Percentiles rank a stretch among this genome's conserved stretches.
phyloP scores from a whole-genome alignment of 1,140 invertebrate species.

The Goniozus legneri region DNA sequence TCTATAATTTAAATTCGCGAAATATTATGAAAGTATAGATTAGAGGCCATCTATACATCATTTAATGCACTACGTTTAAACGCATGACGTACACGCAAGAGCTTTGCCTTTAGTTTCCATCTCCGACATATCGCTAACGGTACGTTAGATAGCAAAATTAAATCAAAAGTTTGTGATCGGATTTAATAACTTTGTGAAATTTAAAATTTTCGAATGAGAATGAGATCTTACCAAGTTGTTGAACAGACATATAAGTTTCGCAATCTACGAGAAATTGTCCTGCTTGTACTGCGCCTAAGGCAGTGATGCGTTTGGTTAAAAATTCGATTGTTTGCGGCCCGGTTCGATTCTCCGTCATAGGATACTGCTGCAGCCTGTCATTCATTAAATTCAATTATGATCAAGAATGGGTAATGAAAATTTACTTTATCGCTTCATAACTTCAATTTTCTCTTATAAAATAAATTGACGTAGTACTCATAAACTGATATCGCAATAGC shows the following conservation, averaged over 20 bases:
- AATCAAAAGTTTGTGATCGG: neutral
- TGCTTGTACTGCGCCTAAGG: constrained; percentile 79
- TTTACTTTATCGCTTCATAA: neutral
- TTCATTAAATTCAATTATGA: no score
- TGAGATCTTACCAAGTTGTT: constrained; percentile 64
- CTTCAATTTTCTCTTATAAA: neutral
- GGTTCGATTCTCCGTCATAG: constrained; percentile 80
- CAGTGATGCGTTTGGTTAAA: constrained; percentile 78
- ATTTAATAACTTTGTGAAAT: neutral
- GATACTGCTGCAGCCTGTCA: constrained; percentile 74
- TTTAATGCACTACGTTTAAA: no score
- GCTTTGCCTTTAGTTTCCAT: neutral
- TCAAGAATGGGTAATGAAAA: neutral
- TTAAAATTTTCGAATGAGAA: neutral
- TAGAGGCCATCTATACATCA: no score
- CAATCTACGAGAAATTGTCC: constrained; percentile 93
- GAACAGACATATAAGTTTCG: constrained; percentile 84
- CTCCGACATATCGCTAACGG: neutral
- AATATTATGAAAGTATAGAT: no score
- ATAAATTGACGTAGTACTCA: constrained; percentile 1
- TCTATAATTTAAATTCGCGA: no score
- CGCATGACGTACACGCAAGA: no score
- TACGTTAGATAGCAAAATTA: no score
- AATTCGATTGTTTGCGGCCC: constrained; percentile 82
- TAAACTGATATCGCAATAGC: no score